Conservation (phyloP, 2,113 vertebrate species). For the Daboia siamensis region DNA sequence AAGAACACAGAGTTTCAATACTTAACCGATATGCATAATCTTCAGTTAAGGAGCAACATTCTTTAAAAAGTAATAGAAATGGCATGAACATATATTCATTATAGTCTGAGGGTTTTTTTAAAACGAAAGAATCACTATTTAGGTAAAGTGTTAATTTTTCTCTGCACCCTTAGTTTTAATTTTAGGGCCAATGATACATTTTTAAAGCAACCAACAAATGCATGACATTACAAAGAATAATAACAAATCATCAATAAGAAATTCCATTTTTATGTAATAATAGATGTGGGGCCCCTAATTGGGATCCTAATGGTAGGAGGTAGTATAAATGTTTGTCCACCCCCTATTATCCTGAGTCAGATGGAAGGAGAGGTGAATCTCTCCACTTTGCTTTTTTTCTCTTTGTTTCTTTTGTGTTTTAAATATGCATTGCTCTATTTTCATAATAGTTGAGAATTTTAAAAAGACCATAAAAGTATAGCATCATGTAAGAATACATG, state of each 20-base stretch:
- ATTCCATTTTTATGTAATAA: background rate
- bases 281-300: background rate
- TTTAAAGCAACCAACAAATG: background rate
- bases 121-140: background rate
- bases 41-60: background rate
- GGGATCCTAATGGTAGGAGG: background rate
- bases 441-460: background rate
- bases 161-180: background rate
- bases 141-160: too few species aligned
- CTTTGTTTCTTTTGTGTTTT: background rate
- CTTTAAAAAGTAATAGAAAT: background rate
- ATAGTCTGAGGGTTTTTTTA: background rate
- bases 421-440: background rate
- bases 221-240: background rate
- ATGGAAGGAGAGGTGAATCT: background rate
- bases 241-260: background rate
- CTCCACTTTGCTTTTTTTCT: background rate
- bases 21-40: background rate
- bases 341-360: background rate
- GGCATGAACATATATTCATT: background rate
- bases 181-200: background rate
- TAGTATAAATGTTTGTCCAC: background rate
- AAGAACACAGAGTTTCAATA: background rate
- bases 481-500: background rate
- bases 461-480: background rate